A percentile compares a stretch with the other conserved stretches of the same genome.
phyloP scores from a whole-genome alignment of 2,113 vertebrate species.

The Riparia riparia region DNA sequence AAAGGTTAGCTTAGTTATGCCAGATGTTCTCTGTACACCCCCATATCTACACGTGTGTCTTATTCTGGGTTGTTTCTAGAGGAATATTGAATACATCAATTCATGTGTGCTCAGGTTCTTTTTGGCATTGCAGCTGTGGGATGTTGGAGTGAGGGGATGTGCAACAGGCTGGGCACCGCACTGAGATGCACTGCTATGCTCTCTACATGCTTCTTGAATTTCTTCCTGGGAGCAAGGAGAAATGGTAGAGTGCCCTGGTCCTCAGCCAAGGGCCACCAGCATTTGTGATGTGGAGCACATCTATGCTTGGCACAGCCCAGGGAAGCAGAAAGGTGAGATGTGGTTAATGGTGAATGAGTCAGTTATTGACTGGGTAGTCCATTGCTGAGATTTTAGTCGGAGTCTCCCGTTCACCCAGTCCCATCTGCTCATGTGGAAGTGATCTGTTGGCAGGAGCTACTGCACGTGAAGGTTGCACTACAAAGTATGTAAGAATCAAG shows the following conservation, averaged over 20 bases:
- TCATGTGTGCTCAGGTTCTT: not conserved
- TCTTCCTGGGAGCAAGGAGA: not conserved
- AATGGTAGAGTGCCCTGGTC: not conserved
- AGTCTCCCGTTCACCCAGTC: not conserved
- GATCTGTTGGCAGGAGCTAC: not conserved
- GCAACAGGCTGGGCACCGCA: too few species aligned
- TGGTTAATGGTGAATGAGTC: not conserved
- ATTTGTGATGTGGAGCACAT: not conserved
- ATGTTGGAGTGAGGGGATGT: not conserved
- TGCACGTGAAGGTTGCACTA: not conserved
- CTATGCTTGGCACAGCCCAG: not conserved
- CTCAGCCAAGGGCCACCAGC: too few species aligned
- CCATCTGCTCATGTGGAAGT: not conserved
- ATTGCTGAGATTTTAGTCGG: not conserved
- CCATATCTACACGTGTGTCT: accelerated
- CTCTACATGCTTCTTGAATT: not conserved
- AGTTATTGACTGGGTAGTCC: not conserved
- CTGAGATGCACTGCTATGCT: not conserved
- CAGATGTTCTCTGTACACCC: not conserved
- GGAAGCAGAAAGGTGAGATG: not conserved
- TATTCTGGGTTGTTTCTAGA: not conserved
- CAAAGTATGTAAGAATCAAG: not conserved
- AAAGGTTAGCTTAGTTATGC: not conserved
- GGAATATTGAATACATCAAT: not conserved
- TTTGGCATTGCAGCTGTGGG: accelerated